Evolutionary conservation across 2,888 invertebrate genomes (phyloP), one percentile per base, ranked within the genome.

Genomic region (Psylliodes chrysocephalus): DNA sequence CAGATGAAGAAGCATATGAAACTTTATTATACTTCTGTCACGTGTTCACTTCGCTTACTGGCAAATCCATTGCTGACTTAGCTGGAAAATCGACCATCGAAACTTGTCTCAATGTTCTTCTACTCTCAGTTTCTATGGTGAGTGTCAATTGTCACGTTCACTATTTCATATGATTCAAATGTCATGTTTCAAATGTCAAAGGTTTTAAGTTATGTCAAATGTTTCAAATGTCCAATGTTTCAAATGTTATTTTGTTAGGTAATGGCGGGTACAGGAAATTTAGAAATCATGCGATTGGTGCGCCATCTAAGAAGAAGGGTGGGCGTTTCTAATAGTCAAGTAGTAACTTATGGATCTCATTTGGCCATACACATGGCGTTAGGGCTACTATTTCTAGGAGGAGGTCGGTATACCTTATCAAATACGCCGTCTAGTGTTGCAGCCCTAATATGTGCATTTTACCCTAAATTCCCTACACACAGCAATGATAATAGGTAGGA

Each of bases 391-490:
- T 98, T 97, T 83, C 84, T 99, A 51, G 98, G 98, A 5, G 96
- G 96, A 17, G 97, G 98, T 0, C 89, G 95, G 70, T 95, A 90
- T 70, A 93, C 94, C 0, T 85, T 95, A 22, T 89, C 91, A 10
- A 92, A 95, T 54, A 89, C 92, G 1, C 92, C 95, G 1, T 88
- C 90, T 30, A 91, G 96, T 0, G 89, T 98, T 6, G 98, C 96
- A 0, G 94, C 96, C 0, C 83, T 98, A 65, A 85, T 99, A 40
- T 94, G 95, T 73, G 93, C 98, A 0, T 92, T 98, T 80, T 99
- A 96, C 83, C 99, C 99, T 0, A 96, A 97, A 81, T 98, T 96
- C 82, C 97, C 98, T 14, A 95, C 93, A 0, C 96, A 96, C 78
- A 95, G 96, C 75, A 95, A 94, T 78, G 98, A 99, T 76, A 98